These are phyloP conservation scores for Poeciliopsis gracilis DNA, from an alignment of 2,797 vertebrate species.

Conservation along the genomic window DNA sequence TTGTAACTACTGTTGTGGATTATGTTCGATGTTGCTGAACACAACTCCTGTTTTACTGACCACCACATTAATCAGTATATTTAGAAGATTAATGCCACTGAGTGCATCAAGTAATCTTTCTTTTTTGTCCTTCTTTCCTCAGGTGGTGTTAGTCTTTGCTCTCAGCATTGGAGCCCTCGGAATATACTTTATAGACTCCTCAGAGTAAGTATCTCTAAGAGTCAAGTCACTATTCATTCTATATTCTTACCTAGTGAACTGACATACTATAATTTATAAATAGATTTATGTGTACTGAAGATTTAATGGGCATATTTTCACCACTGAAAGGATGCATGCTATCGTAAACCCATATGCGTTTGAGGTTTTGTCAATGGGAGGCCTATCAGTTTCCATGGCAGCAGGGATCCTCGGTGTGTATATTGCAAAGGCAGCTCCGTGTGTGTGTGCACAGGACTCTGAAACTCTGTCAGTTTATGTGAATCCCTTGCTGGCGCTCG, in stretches of 20 bases:
- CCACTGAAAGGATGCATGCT: not conserved
- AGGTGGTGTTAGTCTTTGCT: conserved; percentile 99
- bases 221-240: conserved; percentile 9
- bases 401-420: conserved; percentile 68
- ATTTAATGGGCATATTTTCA: not conserved
- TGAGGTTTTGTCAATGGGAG: conserved; percentile 80
- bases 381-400: conserved; percentile 81
- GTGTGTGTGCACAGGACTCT: conserved; percentile 42
- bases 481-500: conserved; percentile 61
- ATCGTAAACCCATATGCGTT: conserved; percentile 41
- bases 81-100: conserved; percentile 1
- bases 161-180: conserved; percentile 99
- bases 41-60: conserved; percentile 27
- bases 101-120: conserved; percentile 28
- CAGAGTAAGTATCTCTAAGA: conserved; percentile 91
- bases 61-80: conserved; percentile 15
- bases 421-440: conserved; percentile 48
- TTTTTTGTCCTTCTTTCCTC: conserved; percentile 64
- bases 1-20: conserved; percentile 20
- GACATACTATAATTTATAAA: conserved; percentile 36
- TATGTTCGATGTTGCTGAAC: conserved; percentile 29
- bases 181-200: conserved; percentile 99
- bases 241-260: not conserved
- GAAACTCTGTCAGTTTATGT: conserved; percentile 61
- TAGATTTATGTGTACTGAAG: conserved; percentile 34